These are phyloP conservation scores for Thalassarche chlororhynchos DNA, from an alignment of 2,113 vertebrate genomes.

Conservation along the genomic window DNA sequence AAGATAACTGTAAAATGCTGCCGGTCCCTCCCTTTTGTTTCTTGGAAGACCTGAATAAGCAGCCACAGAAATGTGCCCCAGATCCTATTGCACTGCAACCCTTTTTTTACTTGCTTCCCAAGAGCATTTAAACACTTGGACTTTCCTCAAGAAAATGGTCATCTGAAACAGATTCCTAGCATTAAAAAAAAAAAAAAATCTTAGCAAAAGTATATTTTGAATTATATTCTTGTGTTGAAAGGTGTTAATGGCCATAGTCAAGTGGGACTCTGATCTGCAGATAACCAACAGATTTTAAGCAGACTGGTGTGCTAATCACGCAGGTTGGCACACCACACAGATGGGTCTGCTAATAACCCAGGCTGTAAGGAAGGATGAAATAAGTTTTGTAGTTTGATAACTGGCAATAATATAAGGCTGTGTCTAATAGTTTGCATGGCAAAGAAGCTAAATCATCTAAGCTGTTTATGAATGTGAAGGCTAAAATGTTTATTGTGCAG, in stretches of 20 bases:
- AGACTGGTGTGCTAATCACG: not conserved
- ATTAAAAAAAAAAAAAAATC: not conserved
- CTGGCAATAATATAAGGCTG: not conserved
- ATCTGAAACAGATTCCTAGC: not conserved
- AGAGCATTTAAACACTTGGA: not conserved
- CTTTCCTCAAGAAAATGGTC: not conserved
- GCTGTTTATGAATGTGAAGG: not conserved
- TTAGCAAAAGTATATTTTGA: not conserved
- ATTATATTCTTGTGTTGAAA: not conserved
- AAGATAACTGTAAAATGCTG: not conserved
- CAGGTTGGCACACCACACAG: not conserved
- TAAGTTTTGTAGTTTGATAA: not conserved
- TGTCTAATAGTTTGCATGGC: not conserved
- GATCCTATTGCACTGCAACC: not conserved
- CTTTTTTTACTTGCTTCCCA: not conserved
- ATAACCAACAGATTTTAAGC: slow-evolving; percentile 8
- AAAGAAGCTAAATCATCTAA: not conserved
- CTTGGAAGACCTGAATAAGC: not conserved
- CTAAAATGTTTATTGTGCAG: not conserved
- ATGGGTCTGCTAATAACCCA: not conserved
- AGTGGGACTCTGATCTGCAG: not conserved
- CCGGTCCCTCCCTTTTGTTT: not conserved
- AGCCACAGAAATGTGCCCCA: not conserved
- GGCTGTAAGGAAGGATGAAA: not conserved
- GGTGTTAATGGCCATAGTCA: slow-evolving; percentile 14